Evolutionary conservation across 2,888 invertebrate species (phyloP).

Genomic region (Baccha elongata): DNA sequence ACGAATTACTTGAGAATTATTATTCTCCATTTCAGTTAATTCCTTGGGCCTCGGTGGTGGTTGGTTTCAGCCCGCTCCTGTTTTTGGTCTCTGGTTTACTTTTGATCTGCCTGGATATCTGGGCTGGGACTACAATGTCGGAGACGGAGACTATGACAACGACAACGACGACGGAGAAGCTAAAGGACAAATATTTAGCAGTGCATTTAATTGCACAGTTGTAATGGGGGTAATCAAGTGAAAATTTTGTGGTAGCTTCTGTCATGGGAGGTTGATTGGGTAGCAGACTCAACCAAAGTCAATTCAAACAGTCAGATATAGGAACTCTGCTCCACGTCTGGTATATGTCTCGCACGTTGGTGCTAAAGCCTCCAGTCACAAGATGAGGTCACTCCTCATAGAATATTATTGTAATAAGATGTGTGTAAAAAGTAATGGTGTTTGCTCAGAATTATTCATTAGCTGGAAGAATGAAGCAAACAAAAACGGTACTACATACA

Average conservation of each 20-base stretch:
- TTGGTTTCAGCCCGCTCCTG: not conserved
- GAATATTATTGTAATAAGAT: constrained; percentile 3
- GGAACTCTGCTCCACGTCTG: not conserved
- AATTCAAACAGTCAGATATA: constrained; percentile 35
- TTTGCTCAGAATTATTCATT: not conserved
- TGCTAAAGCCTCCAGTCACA: not conserved
- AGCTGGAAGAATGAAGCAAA: no score
- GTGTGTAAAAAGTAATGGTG: constrained; percentile 37
- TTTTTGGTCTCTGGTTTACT: constrained; percentile 40
- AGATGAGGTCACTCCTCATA: constrained; percentile 41
- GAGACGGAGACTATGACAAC: constrained; percentile 11
- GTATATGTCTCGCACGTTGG: no score
- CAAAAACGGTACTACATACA: no score
- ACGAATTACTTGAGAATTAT: constrained; percentile 71
- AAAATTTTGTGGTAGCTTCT: constrained; percentile 68
- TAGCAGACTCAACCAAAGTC: constrained; percentile 50
- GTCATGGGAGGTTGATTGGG: constrained; percentile 34
- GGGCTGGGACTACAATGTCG: constrained; percentile 20
- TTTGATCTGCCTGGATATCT: constrained; percentile 60
- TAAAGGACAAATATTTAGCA: constrained; percentile 59
- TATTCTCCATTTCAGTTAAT: constrained; percentile 72
- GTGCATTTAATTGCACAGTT: constrained; percentile 72
- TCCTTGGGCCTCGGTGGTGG: constrained; percentile 48
- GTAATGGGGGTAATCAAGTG: constrained; percentile 73
- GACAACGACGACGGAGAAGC: not conserved